Evolutionary conservation across 2,113 vertebrate species (phyloP).

Genomic region (Mohoua ochrocephala): DNA sequence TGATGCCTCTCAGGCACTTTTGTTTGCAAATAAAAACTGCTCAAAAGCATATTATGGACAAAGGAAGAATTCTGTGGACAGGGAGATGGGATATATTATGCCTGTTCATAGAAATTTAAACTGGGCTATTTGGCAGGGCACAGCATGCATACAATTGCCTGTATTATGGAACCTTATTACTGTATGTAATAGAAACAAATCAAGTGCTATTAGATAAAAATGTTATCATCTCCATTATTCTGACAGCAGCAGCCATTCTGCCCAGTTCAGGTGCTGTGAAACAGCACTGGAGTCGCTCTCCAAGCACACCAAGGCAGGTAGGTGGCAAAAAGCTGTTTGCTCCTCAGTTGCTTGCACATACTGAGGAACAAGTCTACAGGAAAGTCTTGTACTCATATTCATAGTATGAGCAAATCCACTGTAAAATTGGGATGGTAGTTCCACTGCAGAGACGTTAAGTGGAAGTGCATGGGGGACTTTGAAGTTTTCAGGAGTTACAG

Average conservation of each 20-base stretch:
- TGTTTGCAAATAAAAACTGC: constrained; percentile 42
- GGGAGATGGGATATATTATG: background rate
- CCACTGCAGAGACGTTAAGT: background rate
- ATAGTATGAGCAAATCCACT: background rate
- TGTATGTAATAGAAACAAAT: background rate
- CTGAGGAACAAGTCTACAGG: background rate
- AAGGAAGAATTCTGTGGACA: background rate
- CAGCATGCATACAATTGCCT: background rate
- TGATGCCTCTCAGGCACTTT: background rate
- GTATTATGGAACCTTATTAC: background rate
- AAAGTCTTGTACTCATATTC: background rate
- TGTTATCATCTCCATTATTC: background rate
- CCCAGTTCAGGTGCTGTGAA: background rate
- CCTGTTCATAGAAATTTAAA: background rate
- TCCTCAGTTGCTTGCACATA: background rate
- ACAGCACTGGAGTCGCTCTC: background rate
- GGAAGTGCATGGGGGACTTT: background rate
- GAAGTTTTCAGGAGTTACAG: background rate
- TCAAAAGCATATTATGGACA: background rate
- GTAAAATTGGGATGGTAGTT: background rate
- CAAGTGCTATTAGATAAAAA: background rate
- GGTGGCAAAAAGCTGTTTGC: background rate
- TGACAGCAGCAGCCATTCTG: background rate
- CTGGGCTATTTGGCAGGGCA: background rate
- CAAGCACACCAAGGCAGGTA: background rate